Base-by-base conservation (phyloP, 2,113 vertebrate genomes). In the Perca schrenkii region DNA sequence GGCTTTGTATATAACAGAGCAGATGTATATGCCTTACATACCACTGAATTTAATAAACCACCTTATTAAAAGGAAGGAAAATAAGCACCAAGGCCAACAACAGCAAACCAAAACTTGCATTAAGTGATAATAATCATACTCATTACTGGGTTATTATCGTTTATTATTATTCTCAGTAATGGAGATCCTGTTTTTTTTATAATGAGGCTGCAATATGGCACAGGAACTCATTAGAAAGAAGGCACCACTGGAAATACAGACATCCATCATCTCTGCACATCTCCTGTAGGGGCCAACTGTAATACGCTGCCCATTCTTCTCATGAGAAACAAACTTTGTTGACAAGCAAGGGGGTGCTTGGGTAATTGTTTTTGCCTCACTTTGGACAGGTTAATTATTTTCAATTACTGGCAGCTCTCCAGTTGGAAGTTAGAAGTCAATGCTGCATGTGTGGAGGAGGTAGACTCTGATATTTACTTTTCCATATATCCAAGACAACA, bases 341-440 rank as follows among this genome's bases (percentile, higher is more conserved):
- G 92, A 94, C 91, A 92, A 91, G 90, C 65, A 74, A 87, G 82
- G 64, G 31, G 92, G 79, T 74, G 71, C 85, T 73, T 74, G 79
- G 90, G 75, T 95, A 93, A 95, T 94, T 95, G 93, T 93, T 95
- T 94, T 89, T 88, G 89, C 83, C 82, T 74, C 87, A 85, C 58
- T 70, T 74, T 87, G 74, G 90, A 94, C 91, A 93, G 93, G 86
- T 93, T 94, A 91, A 95, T 94, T 94, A 83, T 94, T 95, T 95
- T 91, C 89, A 95, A 95, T 95, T 95, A 94, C 87, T 81, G 62
- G 65, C 84, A 22, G 69, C 77, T 77, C 74, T 89, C 53, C 28
- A 62, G 69, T 16, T n/a, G 63, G 54, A 79, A 91, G 89, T 93
- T 84, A 89, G 64, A 83, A 73, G 84, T 89, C 83, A 83, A 68